These are phyloP conservation scores for Pandion haliaetus DNA, from an alignment of 2,113 vertebrate species.

Conservation along the genomic window DNA sequence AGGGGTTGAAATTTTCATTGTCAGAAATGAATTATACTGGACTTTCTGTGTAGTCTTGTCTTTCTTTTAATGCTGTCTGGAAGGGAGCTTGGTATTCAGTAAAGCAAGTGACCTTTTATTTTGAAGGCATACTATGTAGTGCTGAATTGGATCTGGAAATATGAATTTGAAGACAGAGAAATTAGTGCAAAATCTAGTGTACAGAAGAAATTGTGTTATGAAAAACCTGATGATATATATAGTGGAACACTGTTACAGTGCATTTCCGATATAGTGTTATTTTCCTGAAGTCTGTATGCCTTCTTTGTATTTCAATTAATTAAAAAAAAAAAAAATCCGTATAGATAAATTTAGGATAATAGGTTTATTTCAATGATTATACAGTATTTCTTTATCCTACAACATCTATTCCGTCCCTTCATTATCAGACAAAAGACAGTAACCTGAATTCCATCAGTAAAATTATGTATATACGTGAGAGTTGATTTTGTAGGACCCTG, in stretches of 20 bases:
- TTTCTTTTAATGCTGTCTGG: conserved; percentile 79
- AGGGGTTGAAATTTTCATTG: conserved; percentile 82
- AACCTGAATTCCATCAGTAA: conserved; percentile 48
- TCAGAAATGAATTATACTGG: conserved; percentile 87
- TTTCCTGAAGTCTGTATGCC: conserved; percentile 68
- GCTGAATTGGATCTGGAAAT: conserved; percentile 71
- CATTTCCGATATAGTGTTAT: conserved; percentile 75
- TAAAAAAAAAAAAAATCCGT: neutral
- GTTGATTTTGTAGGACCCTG: conserved; percentile 69
- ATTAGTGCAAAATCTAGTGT: conserved; percentile 63
- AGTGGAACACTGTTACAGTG: conserved; percentile 66
- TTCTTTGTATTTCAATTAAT: conserved; percentile 72
- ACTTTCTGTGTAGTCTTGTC: conserved; percentile 80
- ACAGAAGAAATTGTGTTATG: conserved; percentile 68
- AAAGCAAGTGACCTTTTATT: conserved; percentile 77
- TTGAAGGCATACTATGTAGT: conserved; percentile 75
- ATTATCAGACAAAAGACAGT: conserved; percentile 44
- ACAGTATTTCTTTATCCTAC: conserved; percentile 70
- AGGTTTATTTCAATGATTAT: conserved; percentile 65
- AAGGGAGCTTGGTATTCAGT: conserved; percentile 78
- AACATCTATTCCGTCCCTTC: conserved; percentile 54
- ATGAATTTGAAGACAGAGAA: conserved; percentile 56
- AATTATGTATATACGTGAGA: conserved; percentile 71
- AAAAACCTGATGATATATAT: conserved; percentile 52
- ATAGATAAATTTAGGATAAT: conserved; percentile 62